Evolutionary conservation across 1,140 invertebrate species (phyloP).

Genomic region (Cepaea nemoralis): DNA sequence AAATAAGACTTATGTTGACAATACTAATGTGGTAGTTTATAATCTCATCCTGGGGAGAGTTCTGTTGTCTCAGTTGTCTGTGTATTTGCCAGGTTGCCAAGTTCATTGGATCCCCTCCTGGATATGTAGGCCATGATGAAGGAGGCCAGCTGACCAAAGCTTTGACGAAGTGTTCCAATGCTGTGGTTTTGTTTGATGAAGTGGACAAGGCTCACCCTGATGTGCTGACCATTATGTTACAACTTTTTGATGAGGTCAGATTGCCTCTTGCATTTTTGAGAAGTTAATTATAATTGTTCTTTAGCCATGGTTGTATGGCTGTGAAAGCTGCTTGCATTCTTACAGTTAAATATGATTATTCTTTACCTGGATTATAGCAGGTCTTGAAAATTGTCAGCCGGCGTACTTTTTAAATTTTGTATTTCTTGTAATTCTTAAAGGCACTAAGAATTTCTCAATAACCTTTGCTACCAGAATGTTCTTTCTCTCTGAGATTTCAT

Average conservation of each 20-base stretch:
- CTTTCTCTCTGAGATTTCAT: no score
- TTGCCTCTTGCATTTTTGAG: no score
- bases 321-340: no score
- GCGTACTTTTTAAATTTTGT: no score
- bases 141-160: constrained; percentile 89
- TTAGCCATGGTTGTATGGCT: no score
- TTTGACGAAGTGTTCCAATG: constrained; percentile 81
- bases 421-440: no score
- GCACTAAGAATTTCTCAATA: no score
- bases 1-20: background rate
- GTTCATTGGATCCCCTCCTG: constrained; percentile 90
- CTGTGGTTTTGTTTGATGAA: constrained; percentile 93
- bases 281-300: no score
- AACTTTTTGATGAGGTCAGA: constrained; percentile 89
- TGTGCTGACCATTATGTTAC: constrained; percentile 87
- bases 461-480: no score
- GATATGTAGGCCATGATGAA: constrained; percentile 91
- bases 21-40: background rate
- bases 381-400: no score
- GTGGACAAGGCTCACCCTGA: constrained; percentile 95
- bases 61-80: background rate
- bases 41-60: background rate
- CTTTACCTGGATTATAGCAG: no score
- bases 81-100: constrained; percentile 75
- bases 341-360: no score